Evolutionary conservation across 2,797 vertebrate genomes (phyloP).

Genomic region (Chloroceryle inda): DNA sequence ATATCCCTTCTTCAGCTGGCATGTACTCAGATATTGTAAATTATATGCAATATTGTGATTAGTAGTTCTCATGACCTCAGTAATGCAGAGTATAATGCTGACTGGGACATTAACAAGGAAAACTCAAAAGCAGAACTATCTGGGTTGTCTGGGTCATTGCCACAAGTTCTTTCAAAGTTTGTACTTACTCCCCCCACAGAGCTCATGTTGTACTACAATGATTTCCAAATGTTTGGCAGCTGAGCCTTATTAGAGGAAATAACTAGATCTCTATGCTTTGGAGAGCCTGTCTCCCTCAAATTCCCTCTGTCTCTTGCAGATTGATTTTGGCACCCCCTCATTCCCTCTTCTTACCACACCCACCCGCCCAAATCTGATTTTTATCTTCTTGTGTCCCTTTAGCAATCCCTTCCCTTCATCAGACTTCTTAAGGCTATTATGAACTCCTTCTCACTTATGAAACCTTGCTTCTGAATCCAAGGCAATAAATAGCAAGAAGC

Average conservation of each 20-base stretch:
- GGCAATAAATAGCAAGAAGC: background rate
- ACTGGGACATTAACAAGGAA: background rate
- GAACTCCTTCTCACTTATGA: background rate
- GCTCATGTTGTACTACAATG: background rate
- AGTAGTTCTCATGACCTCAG: background rate
- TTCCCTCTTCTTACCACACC: background rate
- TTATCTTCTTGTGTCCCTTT: background rate
- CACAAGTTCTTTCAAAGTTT: background rate
- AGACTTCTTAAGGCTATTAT: fast-evolving
- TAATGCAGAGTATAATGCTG: background rate
- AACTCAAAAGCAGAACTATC: background rate
- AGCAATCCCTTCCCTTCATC: background rate
- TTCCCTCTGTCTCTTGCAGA: background rate
- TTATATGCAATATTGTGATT: background rate
- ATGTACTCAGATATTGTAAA: background rate
- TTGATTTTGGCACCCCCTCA: background rate
- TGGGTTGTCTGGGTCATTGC: background rate
- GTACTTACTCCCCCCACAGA: background rate
- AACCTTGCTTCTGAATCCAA: background rate
- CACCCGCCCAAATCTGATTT: fast-evolving
- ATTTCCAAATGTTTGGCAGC: background rate
- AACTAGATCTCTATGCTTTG: background rate
- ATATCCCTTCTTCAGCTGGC: background rate
- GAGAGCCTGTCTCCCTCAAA: background rate
- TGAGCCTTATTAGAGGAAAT: background rate